Evolutionary conservation across 2,888 invertebrate genomes (phyloP).

Genomic region (Stegophylla sp.): DNA sequence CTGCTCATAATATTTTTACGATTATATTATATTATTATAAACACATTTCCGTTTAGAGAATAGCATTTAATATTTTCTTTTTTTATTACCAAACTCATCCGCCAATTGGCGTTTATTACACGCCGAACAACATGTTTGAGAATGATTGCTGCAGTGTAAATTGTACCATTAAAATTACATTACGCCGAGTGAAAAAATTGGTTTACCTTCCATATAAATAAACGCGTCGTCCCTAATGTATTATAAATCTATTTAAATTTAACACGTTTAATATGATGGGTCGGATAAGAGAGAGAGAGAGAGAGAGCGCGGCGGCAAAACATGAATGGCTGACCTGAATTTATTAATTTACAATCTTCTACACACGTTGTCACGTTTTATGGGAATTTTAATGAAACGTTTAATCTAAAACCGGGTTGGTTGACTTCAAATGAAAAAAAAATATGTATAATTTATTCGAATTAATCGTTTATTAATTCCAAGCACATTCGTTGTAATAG

Average conservation of each 20-base stretch:
- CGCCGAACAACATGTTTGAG: not conserved
- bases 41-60: not conserved
- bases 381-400: slow-evolving; percentile 8
- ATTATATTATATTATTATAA: too few species aligned
- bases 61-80: not conserved
- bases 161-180: not conserved
- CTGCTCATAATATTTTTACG: not conserved
- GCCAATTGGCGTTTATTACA: not conserved
- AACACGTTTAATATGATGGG: not conserved
- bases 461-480: slow-evolving; percentile 21
- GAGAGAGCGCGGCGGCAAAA: not conserved
- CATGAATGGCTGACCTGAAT: not conserved
- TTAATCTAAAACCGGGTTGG: slow-evolving; percentile 6
- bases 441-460: slow-evolving; percentile 19
- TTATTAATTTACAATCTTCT: slow-evolving; percentile 11
- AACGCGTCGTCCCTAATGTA: not conserved
- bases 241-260: not conserved
- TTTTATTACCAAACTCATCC: not conserved
- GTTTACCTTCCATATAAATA: not conserved
- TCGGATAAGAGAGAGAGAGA: not conserved
- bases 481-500: not conserved
- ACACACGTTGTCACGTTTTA: slow-evolving; percentile 1
- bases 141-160: not conserved
- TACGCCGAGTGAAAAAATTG: not conserved
- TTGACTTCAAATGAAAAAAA: not conserved